These are phyloP conservation scores for Anastatus disparis DNA, from an alignment of 1,140 invertebrate genomes.

Conservation along the genomic window DNA sequence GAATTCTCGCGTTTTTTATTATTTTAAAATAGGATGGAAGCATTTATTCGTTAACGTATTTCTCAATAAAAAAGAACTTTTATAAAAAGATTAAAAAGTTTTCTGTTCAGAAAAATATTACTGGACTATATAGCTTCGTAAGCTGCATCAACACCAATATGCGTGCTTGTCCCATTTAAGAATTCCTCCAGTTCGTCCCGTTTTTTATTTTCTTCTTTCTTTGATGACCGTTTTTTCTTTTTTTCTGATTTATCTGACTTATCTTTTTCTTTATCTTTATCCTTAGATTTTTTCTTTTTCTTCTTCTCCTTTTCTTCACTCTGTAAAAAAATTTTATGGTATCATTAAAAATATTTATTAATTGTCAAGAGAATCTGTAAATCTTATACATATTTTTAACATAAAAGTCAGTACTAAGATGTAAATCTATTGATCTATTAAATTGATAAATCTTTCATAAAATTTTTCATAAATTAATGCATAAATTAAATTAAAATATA, in stretches of 20 bases:
- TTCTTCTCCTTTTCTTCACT: conserved; percentile 69
- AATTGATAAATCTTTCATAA: too few relatives aligned
- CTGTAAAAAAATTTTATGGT: conserved; percentile 57
- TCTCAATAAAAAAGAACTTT: conserved; percentile 5
- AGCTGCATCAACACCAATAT: conserved; percentile 64
- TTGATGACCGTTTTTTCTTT: conserved; percentile 63
- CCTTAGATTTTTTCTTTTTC: conserved; percentile 64
- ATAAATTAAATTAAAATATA: too few relatives aligned
- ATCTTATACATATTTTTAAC: too few relatives aligned
- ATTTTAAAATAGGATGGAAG: not conserved
- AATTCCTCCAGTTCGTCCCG: conserved; percentile 76
- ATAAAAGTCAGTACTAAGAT: too few relatives aligned
- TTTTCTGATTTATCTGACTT: conserved; percentile 58
- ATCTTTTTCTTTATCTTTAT: conserved; percentile 66
- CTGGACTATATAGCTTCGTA: conserved; percentile 69
- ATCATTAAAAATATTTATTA: not conserved
- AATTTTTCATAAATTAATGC: too few relatives aligned
- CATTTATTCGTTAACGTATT: not conserved
- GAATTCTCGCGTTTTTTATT: not conserved
- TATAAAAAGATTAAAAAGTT: not conserved
- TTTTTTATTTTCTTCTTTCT: conserved; percentile 63
- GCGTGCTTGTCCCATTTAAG: conserved; percentile 68
- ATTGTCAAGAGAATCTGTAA: too few relatives aligned
- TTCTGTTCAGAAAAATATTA: not conserved
- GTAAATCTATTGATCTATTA: too few relatives aligned